Evolutionary conservation across 35 echinoderm and acorn worm species (phyloP), one percentile per base, ranked within the genome.

Genomic region (Apostichopus parvimensis): DNA sequence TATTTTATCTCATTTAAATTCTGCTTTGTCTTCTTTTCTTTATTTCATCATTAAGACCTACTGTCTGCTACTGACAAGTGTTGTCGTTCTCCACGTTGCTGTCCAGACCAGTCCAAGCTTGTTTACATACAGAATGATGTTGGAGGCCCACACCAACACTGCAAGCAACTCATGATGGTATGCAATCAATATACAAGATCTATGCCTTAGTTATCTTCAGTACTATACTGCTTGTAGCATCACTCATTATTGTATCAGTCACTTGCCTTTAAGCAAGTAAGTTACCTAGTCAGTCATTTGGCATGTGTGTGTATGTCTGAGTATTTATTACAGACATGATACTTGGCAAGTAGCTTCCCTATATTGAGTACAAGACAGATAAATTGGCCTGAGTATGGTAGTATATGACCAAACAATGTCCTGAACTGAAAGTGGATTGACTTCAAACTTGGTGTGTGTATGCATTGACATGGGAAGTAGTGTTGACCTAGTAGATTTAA

Each of bases 151-250:
- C 92, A 96, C 23, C 82, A 77, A 45, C 92, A 96, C 20, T 96
- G 95, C 57, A 90, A 72, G 21, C 92, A 96, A 82, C 66, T 96
- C 59, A 91, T 96, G 10, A 78, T 96, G 95, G 92, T 93, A 66
- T 66, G 62, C 62, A 66, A 66, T 66, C 9, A 66, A 66, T 17
- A 66, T 1, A 12, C 15, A 66, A 17, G 15, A 66, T 66, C 15
- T 66, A 9, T 66, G 34, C 62, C 6, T 66, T 66, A 66, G 62
- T 66, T 66, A 45, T 45, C 34, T 45, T 45, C 34, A 45, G 34
- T 45, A 45, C 34, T 4, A 45, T 45, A 45, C 34, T 45, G 34
- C 34, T 45, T 45, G 34, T 45, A 45, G 77, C 23, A 34, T 23
- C 77, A 78, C 77, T 9, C 17, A 78, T 78, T 5, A 78, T 6